Evolutionary conservation across 35 echinoderm and acorn worm species (phyloP), one percentile per base, ranked within the genome.

Genomic region (Chiridota heheva): DNA sequence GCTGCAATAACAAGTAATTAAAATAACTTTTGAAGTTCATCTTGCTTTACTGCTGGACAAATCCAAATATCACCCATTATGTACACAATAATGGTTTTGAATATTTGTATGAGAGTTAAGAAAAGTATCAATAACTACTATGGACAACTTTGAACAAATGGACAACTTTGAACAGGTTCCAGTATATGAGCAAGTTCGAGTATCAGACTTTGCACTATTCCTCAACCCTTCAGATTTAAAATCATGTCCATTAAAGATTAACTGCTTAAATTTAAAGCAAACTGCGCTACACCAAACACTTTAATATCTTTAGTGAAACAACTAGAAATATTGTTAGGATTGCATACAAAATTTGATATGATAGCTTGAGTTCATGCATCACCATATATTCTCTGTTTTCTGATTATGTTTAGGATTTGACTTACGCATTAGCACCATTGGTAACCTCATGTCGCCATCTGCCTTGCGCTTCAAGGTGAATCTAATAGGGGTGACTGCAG

Each of bases 351-450:
- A n/a, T n/a, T n/a, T n/a, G n/a, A n/a, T n/a, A n/a, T n/a, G n/a
- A n/a, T n/a, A n/a, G n/a, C n/a, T n/a, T n/a, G n/a, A n/a, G n/a
- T n/a, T n/a, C n/a, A n/a, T n/a, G n/a, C n/a, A n/a, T n/a, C n/a
- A n/a, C n/a, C n/a, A n/a, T n/a, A n/a, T n/a, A n/a, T n/a, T n/a
- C n/a, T n/a, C n/a, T n/a, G n/a, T n/a, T n/a, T n/a, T n/a, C n/a
- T n/a, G n/a, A n/a, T n/a, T n/a, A n/a, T n/a, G n/a, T n/a, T n/a
- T n/a, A n/a, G n/a, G n/a, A n/a, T n/a, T n/a, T n/a, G 18, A 78
- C 75, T 78, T 78, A 78, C 75, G 75, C 75, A 78, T 78, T 36
- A 78, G 75, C 75, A 78, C 75, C 75, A 78, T 78, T 20, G 75
- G 75, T 78, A 78, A 60, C 36, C 75, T 31, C 13, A 57, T 49